These are phyloP conservation scores for Rhodeus uyekii DNA, from an alignment of 2,797 vertebrate species.

Conservation along the genomic window DNA sequence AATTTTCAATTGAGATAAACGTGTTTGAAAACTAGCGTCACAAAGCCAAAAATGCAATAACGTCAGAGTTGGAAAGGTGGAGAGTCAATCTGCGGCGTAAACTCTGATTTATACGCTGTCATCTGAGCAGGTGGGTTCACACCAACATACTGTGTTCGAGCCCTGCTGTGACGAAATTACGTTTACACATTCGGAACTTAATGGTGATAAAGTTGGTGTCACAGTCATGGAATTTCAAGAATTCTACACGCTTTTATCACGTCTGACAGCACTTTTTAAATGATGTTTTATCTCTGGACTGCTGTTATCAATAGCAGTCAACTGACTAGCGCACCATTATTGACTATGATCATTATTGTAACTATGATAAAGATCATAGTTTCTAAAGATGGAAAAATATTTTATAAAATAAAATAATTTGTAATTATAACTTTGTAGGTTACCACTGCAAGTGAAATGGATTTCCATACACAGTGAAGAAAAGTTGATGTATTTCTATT, in stretches of 20 bases:
- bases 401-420: not conserved
- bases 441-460: too few relatives aligned
- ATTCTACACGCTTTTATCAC: not conserved
- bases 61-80: slow-evolving; percentile 4
- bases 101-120: slow-evolving; percentile 44
- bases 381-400: too few relatives aligned
- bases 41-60: not conserved
- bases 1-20: slow-evolving; percentile 22
- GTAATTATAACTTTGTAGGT: not conserved
- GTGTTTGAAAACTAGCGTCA: not conserved
- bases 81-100: slow-evolving; percentile 23
- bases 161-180: not conserved
- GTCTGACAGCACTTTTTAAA: not conserved
- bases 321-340: not conserved
- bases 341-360: not conserved
- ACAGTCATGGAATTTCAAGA: not conserved
- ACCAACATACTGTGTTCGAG: slow-evolving; percentile 21
- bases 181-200: not conserved
- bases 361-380: too few relatives aligned
- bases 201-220: slow-evolving; percentile 13
- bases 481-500: not conserved
- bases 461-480: too few relatives aligned
- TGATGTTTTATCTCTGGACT: not conserved
- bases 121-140: slow-evolving; percentile 35
- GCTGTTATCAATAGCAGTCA: not conserved